phyloP scores from a whole-genome alignment of 1,140 invertebrate genomes.

The Eumeta japonica region DNA sequence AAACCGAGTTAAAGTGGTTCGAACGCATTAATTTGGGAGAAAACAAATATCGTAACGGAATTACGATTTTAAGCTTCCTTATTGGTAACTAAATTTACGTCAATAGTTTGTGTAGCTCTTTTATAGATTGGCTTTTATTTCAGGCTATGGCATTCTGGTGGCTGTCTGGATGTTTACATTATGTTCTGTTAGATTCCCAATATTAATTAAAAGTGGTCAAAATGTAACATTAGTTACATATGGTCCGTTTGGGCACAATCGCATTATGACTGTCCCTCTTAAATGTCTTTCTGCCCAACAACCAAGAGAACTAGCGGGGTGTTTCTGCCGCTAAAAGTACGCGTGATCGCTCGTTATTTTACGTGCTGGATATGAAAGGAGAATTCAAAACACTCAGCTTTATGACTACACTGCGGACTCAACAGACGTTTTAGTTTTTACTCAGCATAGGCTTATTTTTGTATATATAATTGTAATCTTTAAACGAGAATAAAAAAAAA shows the following conservation, averaged over 20 bases:
- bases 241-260: conserved; percentile 64
- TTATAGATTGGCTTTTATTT: too few relatives aligned
- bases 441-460: too few relatives aligned
- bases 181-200: conserved; percentile 66
- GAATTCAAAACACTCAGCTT: conserved; percentile 70
- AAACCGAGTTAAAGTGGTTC: conserved; percentile 61
- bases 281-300: conserved; percentile 62
- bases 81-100: too few relatives aligned
- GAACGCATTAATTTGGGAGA: conserved; percentile 69
- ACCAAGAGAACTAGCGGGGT: conserved; percentile 54
- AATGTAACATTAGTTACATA: conserved; percentile 70
- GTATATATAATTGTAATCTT: too few relatives aligned
- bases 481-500: too few relatives aligned
- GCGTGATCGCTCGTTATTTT: conserved; percentile 63
- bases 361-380: conserved; percentile 72
- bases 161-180: conserved; percentile 69
- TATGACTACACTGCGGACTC: too few relatives aligned
- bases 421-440: too few relatives aligned
- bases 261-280: conserved; percentile 63
- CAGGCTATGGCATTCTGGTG: conserved; percentile 66
- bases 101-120: too few relatives aligned
- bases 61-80: conserved; percentile 60
- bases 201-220: conserved; percentile 70
- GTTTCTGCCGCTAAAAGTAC: conserved; percentile 70
- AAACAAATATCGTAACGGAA: conserved; percentile 67